Evolutionary conservation across 2,888 invertebrate species (phyloP).

Genomic region (Syrphus vitripennis): DNA sequence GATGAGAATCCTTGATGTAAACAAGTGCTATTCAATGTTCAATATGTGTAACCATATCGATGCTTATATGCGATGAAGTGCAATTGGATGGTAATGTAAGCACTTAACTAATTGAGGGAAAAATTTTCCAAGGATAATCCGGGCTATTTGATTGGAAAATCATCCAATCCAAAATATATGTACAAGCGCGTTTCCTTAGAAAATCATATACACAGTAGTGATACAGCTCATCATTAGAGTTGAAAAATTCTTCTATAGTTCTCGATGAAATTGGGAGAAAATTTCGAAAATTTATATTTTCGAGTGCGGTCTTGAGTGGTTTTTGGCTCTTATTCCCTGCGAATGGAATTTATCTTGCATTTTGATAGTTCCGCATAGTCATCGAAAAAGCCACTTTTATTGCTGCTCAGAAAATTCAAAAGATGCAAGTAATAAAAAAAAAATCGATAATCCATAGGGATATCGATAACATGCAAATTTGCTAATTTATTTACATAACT

Average conservation of each 20-base stretch:
- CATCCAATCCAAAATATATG: not conserved
- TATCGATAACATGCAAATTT: not conserved
- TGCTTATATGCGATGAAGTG: constrained; percentile 9
- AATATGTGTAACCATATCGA: constrained; percentile 15
- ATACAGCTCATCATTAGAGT: not conserved
- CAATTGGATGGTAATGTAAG: constrained; percentile 48
- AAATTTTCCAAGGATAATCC: constrained; percentile 54
- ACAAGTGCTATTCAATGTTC: constrained; percentile 38
- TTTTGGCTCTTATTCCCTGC: not conserved
- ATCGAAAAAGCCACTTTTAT: constrained; percentile 20
- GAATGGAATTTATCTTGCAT: constrained; percentile 1
- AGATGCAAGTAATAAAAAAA: not conserved
- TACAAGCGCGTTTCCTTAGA: not conserved
- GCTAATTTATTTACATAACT: constrained; percentile 43
- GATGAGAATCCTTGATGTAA: constrained; percentile 43
- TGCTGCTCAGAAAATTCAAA: not conserved
- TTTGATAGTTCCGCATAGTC: constrained; percentile 8
- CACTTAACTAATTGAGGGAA: constrained; percentile 67
- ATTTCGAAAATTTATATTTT: constrained; percentile 12
- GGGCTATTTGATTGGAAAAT: constrained; percentile 65
- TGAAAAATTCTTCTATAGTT: too few relatives aligned
- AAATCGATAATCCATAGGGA: not conserved
- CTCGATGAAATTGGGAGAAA: too few relatives aligned
- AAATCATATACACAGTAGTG: not conserved
- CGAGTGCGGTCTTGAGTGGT: constrained; percentile 22